A percentile compares a stretch with the other conserved stretches of the same genome.
Evolutionary conservation across 2,113 vertebrate genomes (phyloP).

Genomic region (Copsychus sechellarum): DNA sequence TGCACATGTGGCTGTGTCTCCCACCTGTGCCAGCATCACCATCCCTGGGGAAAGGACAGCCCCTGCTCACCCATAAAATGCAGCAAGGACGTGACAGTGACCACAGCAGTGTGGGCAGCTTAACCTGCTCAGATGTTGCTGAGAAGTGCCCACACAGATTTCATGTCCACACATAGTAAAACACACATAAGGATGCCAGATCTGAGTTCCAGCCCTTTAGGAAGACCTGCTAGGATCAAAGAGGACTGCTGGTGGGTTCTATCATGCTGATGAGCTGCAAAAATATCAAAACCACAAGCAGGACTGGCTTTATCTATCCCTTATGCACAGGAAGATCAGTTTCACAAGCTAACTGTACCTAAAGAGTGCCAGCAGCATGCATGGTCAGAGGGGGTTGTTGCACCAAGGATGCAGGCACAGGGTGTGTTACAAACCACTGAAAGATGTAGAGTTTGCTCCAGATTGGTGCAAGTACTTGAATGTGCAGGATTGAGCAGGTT

Average conservation of each 20-base stretch:
- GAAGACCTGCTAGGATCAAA: neutral
- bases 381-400: accelerated
- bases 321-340: neutral
- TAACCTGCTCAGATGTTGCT: neutral
- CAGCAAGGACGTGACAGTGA: neutral
- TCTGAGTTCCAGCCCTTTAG: neutral
- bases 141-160: neutral
- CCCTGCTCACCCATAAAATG: neutral
- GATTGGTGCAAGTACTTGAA: neutral
- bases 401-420: neutral
- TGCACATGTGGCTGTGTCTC: neutral
- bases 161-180: neutral
- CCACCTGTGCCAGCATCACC: neutral
- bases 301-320: neutral
- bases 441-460: neutral
- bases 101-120: neutral
- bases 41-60: neutral
- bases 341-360: neutral
- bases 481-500: neutral
- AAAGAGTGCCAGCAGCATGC: neutral
- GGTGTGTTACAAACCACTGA: accelerated
- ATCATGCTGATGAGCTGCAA: neutral
- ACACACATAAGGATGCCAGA: accelerated
- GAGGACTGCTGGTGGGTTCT: neutral
- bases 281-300: neutral